phyloP scores from a whole-genome alignment of 2,888 invertebrate genomes.

The Acrobasis repandana region DNA sequence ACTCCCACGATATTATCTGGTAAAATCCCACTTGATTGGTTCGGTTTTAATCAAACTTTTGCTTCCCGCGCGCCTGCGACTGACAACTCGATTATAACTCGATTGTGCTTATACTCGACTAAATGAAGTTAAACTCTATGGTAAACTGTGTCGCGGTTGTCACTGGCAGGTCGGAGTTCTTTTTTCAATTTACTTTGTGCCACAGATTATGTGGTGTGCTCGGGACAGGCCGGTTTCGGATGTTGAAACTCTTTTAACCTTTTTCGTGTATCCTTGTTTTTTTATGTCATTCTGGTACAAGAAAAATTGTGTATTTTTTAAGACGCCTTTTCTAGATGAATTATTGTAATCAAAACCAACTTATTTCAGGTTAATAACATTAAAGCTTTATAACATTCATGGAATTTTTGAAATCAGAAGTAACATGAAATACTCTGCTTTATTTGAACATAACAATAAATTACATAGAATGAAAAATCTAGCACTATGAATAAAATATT shows the following conservation, averaged over 20 bases:
- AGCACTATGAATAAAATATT: too few species aligned
- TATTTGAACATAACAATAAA: too few species aligned
- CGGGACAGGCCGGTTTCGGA: constrained; percentile 3
- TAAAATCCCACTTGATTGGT: constrained; percentile 42
- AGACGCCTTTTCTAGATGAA: neutral
- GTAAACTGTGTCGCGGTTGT: constrained; percentile 29
- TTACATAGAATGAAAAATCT: too few species aligned
- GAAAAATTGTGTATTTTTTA: neutral
- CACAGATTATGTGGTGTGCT: constrained; percentile 6
- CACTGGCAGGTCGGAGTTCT: constrained; percentile 17
- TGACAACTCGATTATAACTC: constrained; percentile 56
- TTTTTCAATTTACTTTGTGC: constrained; percentile 8
- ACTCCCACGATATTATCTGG: constrained; percentile 30
- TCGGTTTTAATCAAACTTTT: constrained; percentile 54
- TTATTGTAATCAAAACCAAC: too few species aligned
- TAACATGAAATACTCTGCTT: too few species aligned
- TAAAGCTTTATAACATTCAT: too few species aligned
- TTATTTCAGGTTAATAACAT: too few species aligned
- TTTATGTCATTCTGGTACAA: neutral
- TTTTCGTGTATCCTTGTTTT: constrained; percentile 4
- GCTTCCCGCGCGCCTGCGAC: constrained; percentile 39
- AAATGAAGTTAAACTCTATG: constrained; percentile 8
- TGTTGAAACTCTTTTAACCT: constrained; percentile 10
- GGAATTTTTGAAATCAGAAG: too few species aligned
- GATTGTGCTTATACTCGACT: constrained; percentile 29